phyloP scores from a whole-genome alignment of 2,888 invertebrate species.

The Liodrosophila aerea region DNA sequence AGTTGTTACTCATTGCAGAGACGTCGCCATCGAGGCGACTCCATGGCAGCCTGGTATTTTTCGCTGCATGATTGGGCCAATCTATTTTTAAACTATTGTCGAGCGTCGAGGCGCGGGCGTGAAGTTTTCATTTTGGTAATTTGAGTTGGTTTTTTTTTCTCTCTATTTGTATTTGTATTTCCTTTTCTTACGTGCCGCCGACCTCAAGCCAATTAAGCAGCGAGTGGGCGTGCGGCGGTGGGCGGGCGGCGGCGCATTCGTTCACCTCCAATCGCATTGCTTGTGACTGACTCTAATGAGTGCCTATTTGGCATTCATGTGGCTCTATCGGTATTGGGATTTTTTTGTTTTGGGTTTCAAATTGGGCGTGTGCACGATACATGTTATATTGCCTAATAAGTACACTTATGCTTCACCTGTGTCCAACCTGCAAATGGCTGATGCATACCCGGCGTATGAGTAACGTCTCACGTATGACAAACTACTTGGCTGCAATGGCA shows the following conservation, averaged over 20 bases:
- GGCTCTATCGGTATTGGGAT: constrained; percentile 16
- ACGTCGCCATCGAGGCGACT: constrained; percentile 33
- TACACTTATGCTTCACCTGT: constrained; percentile 4
- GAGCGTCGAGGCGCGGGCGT: constrained; percentile 30
- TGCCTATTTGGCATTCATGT: constrained; percentile 20
- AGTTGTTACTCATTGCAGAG: constrained; percentile 57
- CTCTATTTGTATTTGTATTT: constrained; percentile 3
- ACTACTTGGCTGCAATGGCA: neutral
- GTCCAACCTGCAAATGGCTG: constrained; percentile 17
- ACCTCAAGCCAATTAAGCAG: constrained; percentile 8
- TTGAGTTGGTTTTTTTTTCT: constrained; percentile 8
- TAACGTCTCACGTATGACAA: constrained; percentile 56
- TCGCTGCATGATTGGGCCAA: constrained; percentile 56
- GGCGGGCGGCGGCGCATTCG: neutral
- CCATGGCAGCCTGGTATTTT: constrained; percentile 15
- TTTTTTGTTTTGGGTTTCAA: constrained; percentile 2
- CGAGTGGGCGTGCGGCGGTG: constrained; percentile 5
- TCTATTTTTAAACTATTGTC: constrained; percentile 66
- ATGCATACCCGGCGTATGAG: constrained; percentile 61
- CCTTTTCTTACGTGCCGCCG: too few species aligned
- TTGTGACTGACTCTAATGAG: constrained; percentile 9
- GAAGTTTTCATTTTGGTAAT: constrained; percentile 37
- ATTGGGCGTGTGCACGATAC: too few species aligned
- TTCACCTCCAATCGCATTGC: constrained; percentile 17
- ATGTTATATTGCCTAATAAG: constrained; percentile 28